Conservation (phyloP, 1,140 invertebrate genomes). For the Drosophila ercepeae region DNA sequence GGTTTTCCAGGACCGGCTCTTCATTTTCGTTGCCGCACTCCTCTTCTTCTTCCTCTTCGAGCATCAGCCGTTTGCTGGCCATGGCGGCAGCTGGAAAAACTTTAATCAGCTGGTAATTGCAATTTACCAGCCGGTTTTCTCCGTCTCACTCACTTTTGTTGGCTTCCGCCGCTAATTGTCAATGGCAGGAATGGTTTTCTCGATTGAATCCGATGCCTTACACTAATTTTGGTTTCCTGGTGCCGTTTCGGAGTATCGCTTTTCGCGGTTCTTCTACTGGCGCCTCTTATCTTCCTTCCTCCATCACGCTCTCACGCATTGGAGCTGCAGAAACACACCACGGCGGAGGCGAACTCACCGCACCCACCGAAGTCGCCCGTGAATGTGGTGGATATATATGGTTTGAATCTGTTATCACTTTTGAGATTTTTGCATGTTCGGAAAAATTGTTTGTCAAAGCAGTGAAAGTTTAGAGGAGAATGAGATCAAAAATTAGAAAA, state of each 20-base stretch:
- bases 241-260: conserved; percentile 2
- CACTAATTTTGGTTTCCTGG: not conserved
- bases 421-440: not conserved
- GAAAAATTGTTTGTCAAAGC: not conserved
- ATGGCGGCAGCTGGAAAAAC: conserved; percentile 22
- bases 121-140: not conserved
- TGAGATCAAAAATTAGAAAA: not conserved
- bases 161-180: not conserved
- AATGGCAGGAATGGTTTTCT: not conserved
- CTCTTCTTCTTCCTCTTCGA: conserved; percentile 11
- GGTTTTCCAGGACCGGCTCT: not conserved
- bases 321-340: not conserved
- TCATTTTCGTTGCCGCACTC: not conserved
- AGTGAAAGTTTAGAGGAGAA: not conserved
- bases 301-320: conserved; percentile 4
- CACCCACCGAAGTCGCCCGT: not conserved
- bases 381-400: not conserved
- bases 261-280: conserved; percentile 20
- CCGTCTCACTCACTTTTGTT: not conserved
- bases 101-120: conserved; percentile 23
- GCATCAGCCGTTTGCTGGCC: conserved; percentile 46
- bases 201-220: not conserved
- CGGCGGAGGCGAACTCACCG: not conserved
- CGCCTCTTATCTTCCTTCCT: conserved; percentile 14
- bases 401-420: not conserved